Evolutionary conservation across 92 coral and sea anemone species (phyloP).

Genomic region (Zoanthus gigantus): DNA sequence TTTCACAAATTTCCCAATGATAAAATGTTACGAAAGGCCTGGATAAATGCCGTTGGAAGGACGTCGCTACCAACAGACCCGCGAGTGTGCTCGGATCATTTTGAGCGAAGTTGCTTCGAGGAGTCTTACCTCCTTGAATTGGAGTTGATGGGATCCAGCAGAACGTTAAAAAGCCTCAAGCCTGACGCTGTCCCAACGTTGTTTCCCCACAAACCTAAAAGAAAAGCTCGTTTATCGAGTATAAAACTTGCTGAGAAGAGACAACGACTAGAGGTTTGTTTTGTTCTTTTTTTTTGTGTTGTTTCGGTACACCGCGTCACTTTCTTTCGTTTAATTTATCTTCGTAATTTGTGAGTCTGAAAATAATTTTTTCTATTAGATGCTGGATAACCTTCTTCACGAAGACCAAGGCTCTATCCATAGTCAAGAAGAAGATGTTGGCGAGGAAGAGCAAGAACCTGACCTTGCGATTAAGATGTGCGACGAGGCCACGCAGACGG

Average conservation of each 20-base stretch:
- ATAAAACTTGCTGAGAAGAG: background rate
- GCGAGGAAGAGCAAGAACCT: background rate
- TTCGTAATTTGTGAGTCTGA: background rate
- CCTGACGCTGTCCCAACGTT: background rate
- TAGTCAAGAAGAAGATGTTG: background rate
- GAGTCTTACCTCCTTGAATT: background rate
- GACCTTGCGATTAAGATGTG: background rate
- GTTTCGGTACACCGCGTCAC: background rate
- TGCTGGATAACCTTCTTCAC: background rate
- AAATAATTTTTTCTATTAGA: background rate
- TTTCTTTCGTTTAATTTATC: too few relatives aligned
- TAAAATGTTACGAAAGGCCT: background rate
- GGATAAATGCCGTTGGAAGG: background rate
- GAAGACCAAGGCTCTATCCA: background rate
- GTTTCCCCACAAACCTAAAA: background rate
- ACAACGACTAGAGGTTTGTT: background rate
- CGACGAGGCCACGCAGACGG: slow-evolving; percentile 11
- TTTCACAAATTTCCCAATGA: background rate
- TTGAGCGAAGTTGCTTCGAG: background rate
- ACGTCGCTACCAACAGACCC: background rate
- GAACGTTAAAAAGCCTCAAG: background rate
- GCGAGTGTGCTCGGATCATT: background rate
- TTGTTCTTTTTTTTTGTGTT: background rate
- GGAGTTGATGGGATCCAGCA: background rate
- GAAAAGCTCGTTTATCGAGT: background rate